phyloP scores from a whole-genome alignment of 2,888 invertebrate species.

The Tolmerus cingulatus region DNA sequence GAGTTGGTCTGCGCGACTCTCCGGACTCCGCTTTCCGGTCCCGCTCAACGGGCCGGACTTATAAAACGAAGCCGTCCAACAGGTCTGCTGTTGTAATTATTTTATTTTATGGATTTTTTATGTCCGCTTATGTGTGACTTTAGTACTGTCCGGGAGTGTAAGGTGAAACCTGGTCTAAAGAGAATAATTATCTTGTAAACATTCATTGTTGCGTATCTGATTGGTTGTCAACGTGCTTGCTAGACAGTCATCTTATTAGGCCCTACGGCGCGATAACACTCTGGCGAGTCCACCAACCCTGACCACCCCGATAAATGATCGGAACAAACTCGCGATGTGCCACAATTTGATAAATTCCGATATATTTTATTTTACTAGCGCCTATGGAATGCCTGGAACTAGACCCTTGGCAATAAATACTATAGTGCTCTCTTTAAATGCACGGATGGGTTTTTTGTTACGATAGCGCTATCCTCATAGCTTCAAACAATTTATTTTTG shows the following conservation, averaged over 20 bases:
- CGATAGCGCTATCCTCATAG: background rate
- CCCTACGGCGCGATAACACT: conserved; percentile 22
- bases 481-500: background rate
- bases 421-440: background rate
- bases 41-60: background rate
- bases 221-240: conserved; percentile 29
- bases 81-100: conserved; percentile 44
- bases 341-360: conserved; percentile 12
- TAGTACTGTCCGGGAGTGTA: conserved; percentile 28
- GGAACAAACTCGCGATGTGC: background rate
- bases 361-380: conserved; percentile 5
- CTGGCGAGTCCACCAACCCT: background rate
- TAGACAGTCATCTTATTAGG: conserved; percentile 19
- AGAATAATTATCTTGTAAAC: conserved; percentile 43
- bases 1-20: conserved; percentile 30
- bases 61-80: conserved; percentile 38
- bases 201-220: conserved; percentile 43
- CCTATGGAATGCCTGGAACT: conserved; percentile 18
- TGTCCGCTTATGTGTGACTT: conserved; percentile 42
- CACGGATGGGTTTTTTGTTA: background rate
- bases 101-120: conserved; percentile 44
- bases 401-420: conserved; percentile 16
- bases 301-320: conserved; percentile 16
- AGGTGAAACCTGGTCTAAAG: conserved; percentile 27
- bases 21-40: conserved; percentile 3